Base-by-base conservation (phyloP, 2,797 vertebrate genomes). In the Protosalanx chinensis region DNA sequence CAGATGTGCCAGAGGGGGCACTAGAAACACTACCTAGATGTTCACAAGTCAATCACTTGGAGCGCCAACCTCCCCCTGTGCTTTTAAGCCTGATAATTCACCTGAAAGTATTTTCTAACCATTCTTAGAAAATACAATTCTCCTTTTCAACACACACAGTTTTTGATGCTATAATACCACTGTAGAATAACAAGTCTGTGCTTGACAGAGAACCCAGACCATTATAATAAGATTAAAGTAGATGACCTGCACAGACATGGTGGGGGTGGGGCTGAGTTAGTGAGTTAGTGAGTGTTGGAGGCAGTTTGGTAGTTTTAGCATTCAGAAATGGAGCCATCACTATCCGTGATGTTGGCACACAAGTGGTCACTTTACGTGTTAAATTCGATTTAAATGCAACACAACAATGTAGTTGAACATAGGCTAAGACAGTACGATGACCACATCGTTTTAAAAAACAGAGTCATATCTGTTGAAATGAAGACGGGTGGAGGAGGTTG, bases 311-410 rank as follows among this genome's bases (percentile, higher is more conserved):
- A 75, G 71, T 59, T 64, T 74, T 59, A 51, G 60, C 20, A 7
- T 8, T 82, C 53, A 72, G 27, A n/a, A 60, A 29, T 56, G 56
- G 75, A 82, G 74, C 79, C 79, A 61, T 85, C 80, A 76, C 18
- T 16, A 5, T 86, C 78, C 82, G 2, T 18, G 76, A 85, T 82
- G 86, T 77, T 79, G 81, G 70, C n/a, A 88, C 80, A 74, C 41
- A 78, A 88, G 82, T 84, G 86, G 81, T 86, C 74, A 71, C 75
- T 71, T 65, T 86, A 80, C 79, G 71, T 74, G 41, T 79, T 79
- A 71, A 56, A 30, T 58, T 68, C 75, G 78, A 69, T 75, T 82
- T 73, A 68, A 74, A 77, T 12, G 53, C 82, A 80, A 77, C 67
- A 12, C n/a, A 63, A 82, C 80, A 76, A 51, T 75, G 64, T 73